Conservation (phyloP, 2,888 invertebrate species). For the Tipula confusa region DNA sequence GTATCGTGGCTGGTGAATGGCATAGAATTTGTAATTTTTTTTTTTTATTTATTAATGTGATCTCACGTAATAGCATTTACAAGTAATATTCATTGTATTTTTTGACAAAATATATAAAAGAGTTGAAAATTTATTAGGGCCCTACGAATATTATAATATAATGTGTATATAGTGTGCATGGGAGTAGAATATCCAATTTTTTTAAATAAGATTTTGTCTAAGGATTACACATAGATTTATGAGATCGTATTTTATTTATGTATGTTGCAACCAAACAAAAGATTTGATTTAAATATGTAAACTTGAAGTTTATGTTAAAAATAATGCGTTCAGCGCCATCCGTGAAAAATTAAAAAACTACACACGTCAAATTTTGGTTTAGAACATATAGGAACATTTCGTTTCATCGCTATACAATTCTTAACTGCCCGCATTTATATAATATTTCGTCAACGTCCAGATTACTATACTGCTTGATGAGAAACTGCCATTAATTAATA, state of each 20-base stretch:
- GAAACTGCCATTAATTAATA: too few relatives aligned
- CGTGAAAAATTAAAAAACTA: background rate
- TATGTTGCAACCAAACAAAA: background rate
- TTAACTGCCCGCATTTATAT: too few relatives aligned
- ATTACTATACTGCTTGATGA: too few relatives aligned
- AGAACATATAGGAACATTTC: too few relatives aligned
- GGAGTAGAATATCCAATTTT: background rate
- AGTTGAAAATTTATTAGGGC: background rate
- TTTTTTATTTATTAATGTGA: background rate
- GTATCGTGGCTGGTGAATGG: background rate
- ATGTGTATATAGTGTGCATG: background rate
- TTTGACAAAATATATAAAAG: conserved; percentile 1
- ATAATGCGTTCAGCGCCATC: background rate
- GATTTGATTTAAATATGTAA: background rate
- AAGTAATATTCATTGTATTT: background rate
- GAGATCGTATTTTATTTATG: background rate
- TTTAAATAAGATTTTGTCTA: background rate
- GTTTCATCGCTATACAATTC: too few relatives aligned
- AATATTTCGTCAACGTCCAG: too few relatives aligned
- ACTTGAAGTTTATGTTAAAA: background rate
- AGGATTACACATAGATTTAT: conserved; percentile 14
- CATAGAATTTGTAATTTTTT: background rate
- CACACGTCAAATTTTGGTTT: background rate
- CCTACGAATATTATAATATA: background rate
- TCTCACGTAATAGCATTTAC: background rate